Evolutionary conservation across 2,113 vertebrate genomes (phyloP), one percentile per base, ranked within the genome.

Genomic region (Siphamia tubifer): DNA sequence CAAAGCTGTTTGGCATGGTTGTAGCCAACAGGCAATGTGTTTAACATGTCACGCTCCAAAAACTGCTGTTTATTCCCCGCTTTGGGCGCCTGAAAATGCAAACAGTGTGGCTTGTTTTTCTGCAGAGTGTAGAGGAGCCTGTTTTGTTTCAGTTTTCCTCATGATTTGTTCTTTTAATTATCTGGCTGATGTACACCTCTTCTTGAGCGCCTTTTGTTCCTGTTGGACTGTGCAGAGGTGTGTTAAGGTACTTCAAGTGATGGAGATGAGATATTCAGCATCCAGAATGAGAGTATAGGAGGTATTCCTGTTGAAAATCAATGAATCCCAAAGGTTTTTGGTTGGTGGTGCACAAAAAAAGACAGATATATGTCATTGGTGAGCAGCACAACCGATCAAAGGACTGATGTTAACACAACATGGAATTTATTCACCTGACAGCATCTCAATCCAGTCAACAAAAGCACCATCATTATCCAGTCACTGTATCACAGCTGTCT

Each of bases 41-140:
- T 90, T 89, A 91, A 84, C 88, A 87, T 60, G 86, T 88, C 89
- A 89, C 79, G 86, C 79, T 90, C 83, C 85, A 89, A 85, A 90
- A 87, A 85, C 75, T 68, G 80, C 80, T 85, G 83, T 88, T 89
- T 83, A 86, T 85, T 84, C 73, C 64, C 74, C 0, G 82, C 85
- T 88, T 80, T 76, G 77, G 79, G 79, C n/a, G 49, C 77, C 60
- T 45, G 44, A 60, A 30, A 88, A 87, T 89, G 88, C 88, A 84
- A 87, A 90, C 86, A 74, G 68, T 74, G 82, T 52, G 40, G 65
- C 44, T 74, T 19, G 68, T 56, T 55, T 38, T 69, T 60, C 65
- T 16, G 66, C 80, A 55, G 32, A 42, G 71, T 84, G 63, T 57
- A 27, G 43, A 62, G 40, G 58, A 66, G 61, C 48, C 60, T 44